A percentile compares a stretch with the other conserved stretches of the same genome.
These are phyloP conservation scores for Molanna angustata DNA, from an alignment of 2,888 invertebrate genomes.

Conservation along the genomic window DNA sequence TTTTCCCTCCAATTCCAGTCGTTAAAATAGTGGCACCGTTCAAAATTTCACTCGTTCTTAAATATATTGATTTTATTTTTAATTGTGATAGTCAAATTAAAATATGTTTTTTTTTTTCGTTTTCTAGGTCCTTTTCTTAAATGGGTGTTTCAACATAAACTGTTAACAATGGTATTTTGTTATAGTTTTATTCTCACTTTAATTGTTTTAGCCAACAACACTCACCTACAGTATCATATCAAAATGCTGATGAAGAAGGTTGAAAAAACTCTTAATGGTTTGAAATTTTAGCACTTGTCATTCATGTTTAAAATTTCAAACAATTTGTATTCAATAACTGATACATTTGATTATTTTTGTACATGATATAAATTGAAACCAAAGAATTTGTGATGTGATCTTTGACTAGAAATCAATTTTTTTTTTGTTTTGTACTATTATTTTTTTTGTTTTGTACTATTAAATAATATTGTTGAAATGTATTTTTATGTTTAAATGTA, in stretches of 20 bases:
- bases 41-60: neutral
- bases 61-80: neutral
- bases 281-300: conserved; percentile 10
- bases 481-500: too few species aligned
- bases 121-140: neutral
- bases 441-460: too few species aligned
- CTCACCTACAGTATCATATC: conserved; percentile 61
- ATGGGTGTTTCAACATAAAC: conserved; percentile 44
- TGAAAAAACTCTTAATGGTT: conserved; percentile 9
- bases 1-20: too few species aligned
- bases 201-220: conserved; percentile 63
- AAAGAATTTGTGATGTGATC: too few species aligned
- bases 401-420: too few species aligned
- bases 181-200: conserved; percentile 63
- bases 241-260: conserved; percentile 51
- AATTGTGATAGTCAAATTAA: neutral
- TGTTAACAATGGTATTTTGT: conserved; percentile 61
- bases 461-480: too few species aligned
- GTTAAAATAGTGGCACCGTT: neutral
- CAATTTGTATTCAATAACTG: too few species aligned
- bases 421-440: too few species aligned
- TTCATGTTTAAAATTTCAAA: too few species aligned
- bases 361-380: too few species aligned
- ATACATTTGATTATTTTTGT: too few species aligned
- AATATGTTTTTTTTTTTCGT: neutral